Evolutionary conservation across 2,888 invertebrate species (phyloP), one percentile per base, ranked within the genome.

Genomic region (Anorthoa munda): DNA sequence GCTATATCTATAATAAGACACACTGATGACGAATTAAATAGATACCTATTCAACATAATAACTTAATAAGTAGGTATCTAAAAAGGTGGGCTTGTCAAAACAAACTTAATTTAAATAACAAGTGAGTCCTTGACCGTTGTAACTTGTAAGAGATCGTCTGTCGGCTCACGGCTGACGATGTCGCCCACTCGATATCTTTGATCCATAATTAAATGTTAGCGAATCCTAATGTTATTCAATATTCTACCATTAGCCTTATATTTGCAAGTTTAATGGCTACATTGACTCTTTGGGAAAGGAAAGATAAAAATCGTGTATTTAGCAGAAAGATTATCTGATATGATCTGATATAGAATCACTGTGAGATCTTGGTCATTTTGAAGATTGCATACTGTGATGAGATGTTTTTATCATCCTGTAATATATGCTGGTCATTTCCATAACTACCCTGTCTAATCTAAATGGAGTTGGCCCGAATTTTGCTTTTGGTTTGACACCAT

Each of bases 201-300:
- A 39, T 65, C 31, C 26, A 65, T 81, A 65, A 81, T 68, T 55
- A 76, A 77, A 66, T 79, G 50, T 75, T 56, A 66, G 45, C 56
- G n/a, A 68, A 51, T 82, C 26, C 56, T 66, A 58, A 77, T 58
- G 17, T 63, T 69, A 66, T 51, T 58, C 58, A 66, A 69, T 66
- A 66, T 61, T 64, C 26, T 31, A 18, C 31, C 53, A 82, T 70
- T 66, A 65, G 18, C 65, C 46, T 26, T 82, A 77, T 63, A 70
- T 39, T 59, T 12, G 63, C 21, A 21, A 63, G 31, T 31, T 82
- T 68, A 48, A 65, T 61, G 17, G 39, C 31, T 74, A 23, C 64
- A 45, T 64, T 53, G 63, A 60, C 31, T 60, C 15, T 81, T 75
- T 75, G 18, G 26, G n/a, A 68, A 65, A 64, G 21, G 7, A 55